Conservation (phyloP, 2,797 vertebrate species). For the Sylvilagus floridanus region DNA sequence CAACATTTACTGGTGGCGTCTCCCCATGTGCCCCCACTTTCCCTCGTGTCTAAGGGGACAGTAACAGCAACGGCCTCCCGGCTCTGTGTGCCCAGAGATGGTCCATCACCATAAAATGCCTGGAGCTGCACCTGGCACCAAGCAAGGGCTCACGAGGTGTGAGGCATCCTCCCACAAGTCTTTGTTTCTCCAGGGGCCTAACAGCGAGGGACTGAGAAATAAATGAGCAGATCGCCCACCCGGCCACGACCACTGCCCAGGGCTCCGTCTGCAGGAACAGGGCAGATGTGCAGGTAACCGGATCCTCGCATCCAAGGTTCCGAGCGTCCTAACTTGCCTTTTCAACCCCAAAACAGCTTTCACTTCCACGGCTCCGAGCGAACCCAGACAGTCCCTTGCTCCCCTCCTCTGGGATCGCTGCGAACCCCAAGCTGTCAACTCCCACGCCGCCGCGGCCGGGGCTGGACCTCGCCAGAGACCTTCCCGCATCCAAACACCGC, state of each 20-base stretch:
- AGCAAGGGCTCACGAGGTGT: background rate
- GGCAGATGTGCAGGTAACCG: background rate
- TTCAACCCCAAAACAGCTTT: background rate
- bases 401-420: background rate
- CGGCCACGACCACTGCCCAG: background rate
- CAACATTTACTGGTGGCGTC: background rate
- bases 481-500: background rate
- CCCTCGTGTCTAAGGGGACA: slow-evolving; percentile 4
- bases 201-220: background rate
- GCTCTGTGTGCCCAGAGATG: background rate
- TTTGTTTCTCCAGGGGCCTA: background rate
- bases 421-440: background rate
- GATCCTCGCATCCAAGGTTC: background rate
- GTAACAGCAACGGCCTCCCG: background rate
- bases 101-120: background rate
- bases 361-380: background rate
- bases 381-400: background rate
- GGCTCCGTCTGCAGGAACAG: background rate
- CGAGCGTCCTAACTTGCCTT: background rate
- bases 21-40: background rate
- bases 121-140: background rate
- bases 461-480: background rate
- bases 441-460: background rate
- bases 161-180: background rate
- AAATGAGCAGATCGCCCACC: background rate